Base-by-base conservation (phyloP, 2,888 invertebrate species). In the Protonemura montana region DNA sequence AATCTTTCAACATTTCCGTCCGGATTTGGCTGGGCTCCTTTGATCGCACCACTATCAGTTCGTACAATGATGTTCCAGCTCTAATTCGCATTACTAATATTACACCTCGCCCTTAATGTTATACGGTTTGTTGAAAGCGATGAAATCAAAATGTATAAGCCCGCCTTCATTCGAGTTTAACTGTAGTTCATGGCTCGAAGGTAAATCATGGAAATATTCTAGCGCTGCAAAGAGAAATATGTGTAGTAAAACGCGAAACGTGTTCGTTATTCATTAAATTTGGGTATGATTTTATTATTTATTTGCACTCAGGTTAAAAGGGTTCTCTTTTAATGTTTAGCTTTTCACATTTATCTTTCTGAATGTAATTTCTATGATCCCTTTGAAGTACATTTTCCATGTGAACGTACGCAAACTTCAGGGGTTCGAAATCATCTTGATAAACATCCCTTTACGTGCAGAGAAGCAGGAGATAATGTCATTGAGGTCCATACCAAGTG, bases 1-100 rank as follows among this genome's bases (percentile, higher is more conserved):
- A 59, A 59, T 59, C 59, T 59, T 59, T 59, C 59, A 59, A 59
- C 59, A 59, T 59, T 59, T 59, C 59, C 59, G 59, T 59, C 59
- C 59, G 59, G 59, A 59, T 59, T 59, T 13, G 6, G 59, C 59
- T 59, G 10, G 59, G 59, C 59, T 59, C 59, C 59, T 59, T 59
- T 59, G 59, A 59, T 59, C 59, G 59, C 21, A 21, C 59, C 21
- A 59, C 59, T 59, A 59, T 59, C 59, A 59, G 59, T 59, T 10
- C 59, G 59, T 2, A 59, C 59, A 59, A 59, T 59, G 59, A 59
- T 59, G 59, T n/a, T n/a, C 59, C 21, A 59, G 21, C 59, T 59
- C 59, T 59, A 59, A 59, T 59, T 59, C 21, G 21, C 59, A 59
- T 21, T 59, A 21, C 59, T 59, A 13, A 59, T 59, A 59, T 59